Evolutionary conservation across 2,797 vertebrate genomes (phyloP), one percentile per base, ranked within the genome.

Genomic region (Pseudomugil tenellus): DNA sequence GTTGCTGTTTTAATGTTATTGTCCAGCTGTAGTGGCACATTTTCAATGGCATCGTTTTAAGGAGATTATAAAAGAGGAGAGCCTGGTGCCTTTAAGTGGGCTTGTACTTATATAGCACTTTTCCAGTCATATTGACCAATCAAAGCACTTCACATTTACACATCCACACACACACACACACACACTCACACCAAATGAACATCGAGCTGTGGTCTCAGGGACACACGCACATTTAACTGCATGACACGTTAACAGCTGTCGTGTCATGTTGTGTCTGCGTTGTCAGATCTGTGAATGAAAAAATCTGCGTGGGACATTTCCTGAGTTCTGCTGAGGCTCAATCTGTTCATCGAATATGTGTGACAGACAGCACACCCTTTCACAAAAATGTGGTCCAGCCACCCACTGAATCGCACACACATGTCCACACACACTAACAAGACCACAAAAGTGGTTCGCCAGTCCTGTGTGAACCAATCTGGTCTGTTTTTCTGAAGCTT

Each of bases 351-450:
- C 72, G 68, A 71, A 85, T 76, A 81, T 71, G 64, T 84, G 84
- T 74, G 79, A 90, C 74, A 84, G 83, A 85, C 67, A 89, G 74
- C 86, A 81, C 90, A 88, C 85, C 90, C 80, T 88, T 80, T 80
- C 58, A 74, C 68, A 92, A 89, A 89, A 93, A 94, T 93, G 92
- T 73, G 73, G 88, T 80, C 71, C 63, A 85, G 87, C 89, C 81
- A 83, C 83, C 79, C 85, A 81, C 84, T 0, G 6, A 71, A 39
- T 74, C 72, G 59, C 62, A 59, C 54, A 59, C 43, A 35, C 25
- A 60, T 9, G 57, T 31, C 46, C 53, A 72, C 35, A 57, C 37
- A 66, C 52, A 77, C 48, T 58, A 53, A 60, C 70, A 51, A 52
- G 28, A 53, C 67, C 35, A 54, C 54, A 60, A 58, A 73, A 75